These are phyloP conservation scores for Oreochromis aureus DNA, from an alignment of 2,113 vertebrate genomes.

Conservation along the genomic window DNA sequence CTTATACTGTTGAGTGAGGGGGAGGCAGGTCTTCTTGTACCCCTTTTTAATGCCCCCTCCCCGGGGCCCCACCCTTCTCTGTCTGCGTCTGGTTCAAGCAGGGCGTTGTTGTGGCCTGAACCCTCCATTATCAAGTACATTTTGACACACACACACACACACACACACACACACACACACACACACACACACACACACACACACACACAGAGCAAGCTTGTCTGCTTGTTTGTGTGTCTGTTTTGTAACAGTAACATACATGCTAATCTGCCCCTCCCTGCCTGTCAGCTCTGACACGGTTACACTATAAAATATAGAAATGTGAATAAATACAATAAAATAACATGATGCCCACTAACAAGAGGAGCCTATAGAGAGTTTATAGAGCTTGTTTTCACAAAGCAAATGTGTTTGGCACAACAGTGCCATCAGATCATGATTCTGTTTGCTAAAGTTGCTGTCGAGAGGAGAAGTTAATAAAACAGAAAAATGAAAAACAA, in stretches of 20 bases:
- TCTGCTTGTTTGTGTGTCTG: too few relatives aligned
- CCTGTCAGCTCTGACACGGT: not conserved
- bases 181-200: not conserved
- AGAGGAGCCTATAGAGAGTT: not conserved
- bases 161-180: not conserved
- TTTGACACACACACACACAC: not conserved
- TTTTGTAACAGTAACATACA: not conserved
- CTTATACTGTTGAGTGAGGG: not conserved
- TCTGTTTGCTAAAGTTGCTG: not conserved
- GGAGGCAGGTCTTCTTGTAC: not conserved
- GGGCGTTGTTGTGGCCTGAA: not conserved
- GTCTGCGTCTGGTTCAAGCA: rapidly evolving
- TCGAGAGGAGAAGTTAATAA: not conserved
- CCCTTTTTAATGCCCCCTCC: not conserved
- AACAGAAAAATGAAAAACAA: too few relatives aligned
- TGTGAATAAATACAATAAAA: not conserved
- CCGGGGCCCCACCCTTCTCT: rapidly evolving
- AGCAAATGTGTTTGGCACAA: not conserved
- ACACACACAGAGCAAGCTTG: not conserved
- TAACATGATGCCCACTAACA: rapidly evolving
- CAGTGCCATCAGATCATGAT: rapidly evolving
- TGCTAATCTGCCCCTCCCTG: not conserved
- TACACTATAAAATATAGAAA: not conserved
- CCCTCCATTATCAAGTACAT: rapidly evolving
- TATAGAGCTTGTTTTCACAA: rapidly evolving